Conservation (phyloP, 2,113 vertebrate genomes). For the Paramisgurnus dabryanus region DNA sequence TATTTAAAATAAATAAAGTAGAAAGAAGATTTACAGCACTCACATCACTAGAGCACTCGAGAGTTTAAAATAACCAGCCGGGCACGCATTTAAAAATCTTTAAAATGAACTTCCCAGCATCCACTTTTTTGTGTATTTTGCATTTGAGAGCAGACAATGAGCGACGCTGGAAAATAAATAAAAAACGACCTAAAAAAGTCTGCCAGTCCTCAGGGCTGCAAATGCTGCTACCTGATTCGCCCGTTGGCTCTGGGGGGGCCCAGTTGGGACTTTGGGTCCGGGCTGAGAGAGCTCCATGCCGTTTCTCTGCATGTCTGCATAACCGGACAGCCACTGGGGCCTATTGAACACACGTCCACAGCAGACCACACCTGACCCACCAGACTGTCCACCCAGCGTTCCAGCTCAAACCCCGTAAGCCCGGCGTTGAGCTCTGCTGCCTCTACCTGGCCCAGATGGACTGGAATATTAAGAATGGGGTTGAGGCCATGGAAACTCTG, state of each 20-base stretch:
- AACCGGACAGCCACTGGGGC: slow-evolving; percentile 83
- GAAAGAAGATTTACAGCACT: slow-evolving; percentile 38
- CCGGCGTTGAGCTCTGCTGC: slow-evolving; percentile 84
- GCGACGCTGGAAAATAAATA: slow-evolving; percentile 42
- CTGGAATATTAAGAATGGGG: slow-evolving; percentile 88
- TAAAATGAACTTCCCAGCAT: neutral
- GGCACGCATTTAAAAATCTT: neutral
- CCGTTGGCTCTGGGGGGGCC: slow-evolving; percentile 82
- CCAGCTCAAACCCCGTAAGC: slow-evolving; percentile 78
- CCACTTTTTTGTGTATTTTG: neutral
- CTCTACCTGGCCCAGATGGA: slow-evolving; percentile 81
- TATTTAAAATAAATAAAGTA: slow-evolving; percentile 51
- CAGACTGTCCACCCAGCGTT: slow-evolving; percentile 88
- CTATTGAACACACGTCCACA: slow-evolving; percentile 82
- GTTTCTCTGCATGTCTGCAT: slow-evolving; percentile 91
- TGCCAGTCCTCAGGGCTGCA: slow-evolving; percentile 29
- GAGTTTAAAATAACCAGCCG: slow-evolving; percentile 1
- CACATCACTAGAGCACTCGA: slow-evolving; percentile 28
- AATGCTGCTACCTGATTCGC: slow-evolving; percentile 92
- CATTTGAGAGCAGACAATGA: neutral
- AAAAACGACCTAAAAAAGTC: slow-evolving; percentile 1
- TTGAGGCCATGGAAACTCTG: slow-evolving; percentile 98
- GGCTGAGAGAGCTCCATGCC: slow-evolving; percentile 93
- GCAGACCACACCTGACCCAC: slow-evolving; percentile 86
- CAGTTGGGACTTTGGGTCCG: slow-evolving; percentile 93